Base-by-base conservation (phyloP, 92 coral and sea anemone species). In the Umimayanthus chanpuru region DNA sequence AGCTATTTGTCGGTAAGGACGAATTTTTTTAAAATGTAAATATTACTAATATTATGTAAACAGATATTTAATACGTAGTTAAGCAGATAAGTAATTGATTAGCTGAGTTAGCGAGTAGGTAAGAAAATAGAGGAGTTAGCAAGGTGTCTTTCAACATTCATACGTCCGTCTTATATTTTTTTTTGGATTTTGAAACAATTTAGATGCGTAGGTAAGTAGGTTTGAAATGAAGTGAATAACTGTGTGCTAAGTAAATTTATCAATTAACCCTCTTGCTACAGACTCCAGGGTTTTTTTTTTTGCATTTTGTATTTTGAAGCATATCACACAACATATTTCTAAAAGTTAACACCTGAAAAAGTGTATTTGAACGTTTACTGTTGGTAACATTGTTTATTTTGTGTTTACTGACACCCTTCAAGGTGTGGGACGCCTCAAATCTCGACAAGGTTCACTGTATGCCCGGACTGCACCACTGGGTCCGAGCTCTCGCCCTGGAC, bases 401-500 rank as follows among this genome's bases (percentile, higher is more conserved):
- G 55, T 77, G 15, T 41, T 67, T n/a, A 23, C 14, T 21, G 30
- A 67, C 73, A 67, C 21, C 75, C 16, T 44, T 82, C 0, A 47
- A 96, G 99, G 98, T 94, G 3, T 97, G 99, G 99, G 98, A 97
- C 18, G 93, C 98, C 39, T 81, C 93, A 7, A 94, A 85, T 49
- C 90, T 97, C 11, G 93, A 94, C 47, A 89, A 92, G 44, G 90
- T 95, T 38, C 99, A 97, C 30, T 87, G 92, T 23, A 95, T 97
- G 92, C 83, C 94, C 0, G 98, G 94, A 61, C 88, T 97, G 65
- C 94, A 97, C 73, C 97, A 97, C 91, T 97, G 99, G 99, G 98
- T 97, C 75, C 87, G 99, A 73, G 99, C 99, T 53, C 82, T 97
- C 82, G 94, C 98, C 10, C 88, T 97, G 28, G 98, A 97, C 43